phyloP scores from a whole-genome alignment of 2,797 vertebrate species.

The Crax fasciolata region DNA sequence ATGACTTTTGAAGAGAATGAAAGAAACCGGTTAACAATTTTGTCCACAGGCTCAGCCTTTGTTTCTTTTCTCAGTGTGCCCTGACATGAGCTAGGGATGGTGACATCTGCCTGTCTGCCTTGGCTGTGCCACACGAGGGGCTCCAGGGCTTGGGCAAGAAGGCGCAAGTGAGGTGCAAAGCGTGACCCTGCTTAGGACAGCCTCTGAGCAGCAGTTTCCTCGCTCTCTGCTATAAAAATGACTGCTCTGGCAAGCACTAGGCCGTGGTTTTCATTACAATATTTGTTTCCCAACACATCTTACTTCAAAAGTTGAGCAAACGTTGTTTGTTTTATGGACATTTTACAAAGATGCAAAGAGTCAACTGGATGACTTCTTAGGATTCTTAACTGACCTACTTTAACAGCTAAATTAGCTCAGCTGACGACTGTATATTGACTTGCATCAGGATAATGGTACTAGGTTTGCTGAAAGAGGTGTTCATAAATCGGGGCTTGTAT shows the following conservation, averaged over 20 bases:
- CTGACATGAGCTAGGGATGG: not conserved
- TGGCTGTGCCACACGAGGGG: not conserved
- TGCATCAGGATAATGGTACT: conserved; percentile 55
- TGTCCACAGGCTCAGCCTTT: not conserved
- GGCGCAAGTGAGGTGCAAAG: conserved; percentile 16
- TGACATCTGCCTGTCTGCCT: not conserved
- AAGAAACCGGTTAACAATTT: not conserved
- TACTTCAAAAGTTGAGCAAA: conserved; percentile 45
- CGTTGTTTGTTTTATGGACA: not conserved
- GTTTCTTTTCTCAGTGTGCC: not conserved
- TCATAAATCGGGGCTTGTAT: not conserved
- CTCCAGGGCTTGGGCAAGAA: conserved; percentile 19
- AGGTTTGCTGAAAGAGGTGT: conserved; percentile 54
- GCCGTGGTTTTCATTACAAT: conserved; percentile 56
- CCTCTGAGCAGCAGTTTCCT: conserved; percentile 12
- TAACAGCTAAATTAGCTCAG: conserved; percentile 18
- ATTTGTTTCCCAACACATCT: conserved; percentile 78
- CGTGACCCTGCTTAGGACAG: not conserved
- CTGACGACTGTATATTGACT: conserved; percentile 29
- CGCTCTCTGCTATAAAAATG: not conserved
- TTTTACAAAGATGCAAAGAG: conserved; percentile 48
- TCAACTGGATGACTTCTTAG: conserved; percentile 20
- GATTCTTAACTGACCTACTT: conserved; percentile 16
- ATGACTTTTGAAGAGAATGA: not conserved
- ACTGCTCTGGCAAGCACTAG: not conserved